phyloP scores from a whole-genome alignment of 2,113 vertebrate genomes.

The Nycticorax nycticorax region DNA sequence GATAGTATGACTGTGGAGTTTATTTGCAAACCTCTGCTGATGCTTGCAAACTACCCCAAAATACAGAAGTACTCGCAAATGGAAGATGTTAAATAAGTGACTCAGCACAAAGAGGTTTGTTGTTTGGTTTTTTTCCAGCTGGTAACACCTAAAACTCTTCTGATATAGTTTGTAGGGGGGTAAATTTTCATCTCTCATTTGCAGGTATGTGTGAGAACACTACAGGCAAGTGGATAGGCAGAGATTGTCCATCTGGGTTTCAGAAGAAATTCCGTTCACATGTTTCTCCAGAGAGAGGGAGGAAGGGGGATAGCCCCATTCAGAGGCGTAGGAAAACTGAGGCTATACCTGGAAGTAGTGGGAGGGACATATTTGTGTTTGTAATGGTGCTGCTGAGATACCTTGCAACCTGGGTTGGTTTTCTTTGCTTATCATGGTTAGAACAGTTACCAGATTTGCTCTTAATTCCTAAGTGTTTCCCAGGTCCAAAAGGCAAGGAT shows the following conservation, averaged over 20 bases:
- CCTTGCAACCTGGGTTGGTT: background rate
- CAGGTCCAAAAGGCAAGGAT: background rate
- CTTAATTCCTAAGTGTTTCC: background rate
- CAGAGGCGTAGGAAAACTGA: background rate
- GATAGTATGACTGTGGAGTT: background rate
- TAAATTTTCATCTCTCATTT: background rate
- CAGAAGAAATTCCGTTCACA: background rate
- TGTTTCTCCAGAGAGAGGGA: background rate
- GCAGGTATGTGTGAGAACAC: background rate
- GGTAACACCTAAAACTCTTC: background rate
- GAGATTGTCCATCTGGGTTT: background rate
- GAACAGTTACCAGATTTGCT: background rate
- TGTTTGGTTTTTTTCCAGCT: background rate
- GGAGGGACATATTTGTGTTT: background rate
- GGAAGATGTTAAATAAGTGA: background rate
- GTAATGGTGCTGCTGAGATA: background rate
- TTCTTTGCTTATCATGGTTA: background rate
- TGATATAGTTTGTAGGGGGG: rapidly evolving
- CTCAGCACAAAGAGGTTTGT: background rate
- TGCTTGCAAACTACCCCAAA: background rate
- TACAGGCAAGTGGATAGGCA: background rate
- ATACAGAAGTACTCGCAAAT: background rate
- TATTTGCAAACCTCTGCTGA: background rate
- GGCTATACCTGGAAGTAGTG: background rate
- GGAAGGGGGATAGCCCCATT: rapidly evolving